Percentiles rank a stretch among this genome's conserved stretches.
phyloP scores from a whole-genome alignment of 2,797 vertebrate species.

The Dermochelys coriacea region DNA sequence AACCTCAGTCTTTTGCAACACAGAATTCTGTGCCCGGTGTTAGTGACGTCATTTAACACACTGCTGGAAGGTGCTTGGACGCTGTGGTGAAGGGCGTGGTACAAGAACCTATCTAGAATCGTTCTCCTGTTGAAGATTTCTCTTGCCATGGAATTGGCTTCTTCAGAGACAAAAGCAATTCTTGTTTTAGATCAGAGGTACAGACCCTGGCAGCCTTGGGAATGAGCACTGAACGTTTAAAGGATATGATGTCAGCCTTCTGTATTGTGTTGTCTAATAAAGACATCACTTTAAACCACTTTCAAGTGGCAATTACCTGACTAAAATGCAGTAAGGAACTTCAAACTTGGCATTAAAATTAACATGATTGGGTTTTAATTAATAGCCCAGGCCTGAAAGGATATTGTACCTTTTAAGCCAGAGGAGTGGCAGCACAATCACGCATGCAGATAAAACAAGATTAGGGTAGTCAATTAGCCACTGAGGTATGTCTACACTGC shows the following conservation, averaged over 20 bases:
- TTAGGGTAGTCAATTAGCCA: background rate
- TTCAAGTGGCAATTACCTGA: conserved; percentile 82
- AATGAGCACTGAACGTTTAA: background rate
- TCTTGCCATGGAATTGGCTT: background rate
- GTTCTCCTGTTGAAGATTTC: background rate
- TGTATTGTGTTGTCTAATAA: conserved; percentile 74
- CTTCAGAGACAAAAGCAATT: background rate
- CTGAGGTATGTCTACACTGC: accelerated
- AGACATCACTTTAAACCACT: conserved; percentile 81
- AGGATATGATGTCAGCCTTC: conserved; percentile 70
- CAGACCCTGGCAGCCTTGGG: background rate
- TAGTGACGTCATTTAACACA: accelerated
- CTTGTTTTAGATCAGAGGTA: conserved; percentile 21
- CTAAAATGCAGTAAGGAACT: conserved; percentile 82
- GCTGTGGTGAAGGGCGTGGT: accelerated
- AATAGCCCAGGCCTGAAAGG: conserved; percentile 75
- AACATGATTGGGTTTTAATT: conserved; percentile 80
- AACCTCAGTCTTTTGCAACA: background rate
- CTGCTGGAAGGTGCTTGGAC: accelerated
- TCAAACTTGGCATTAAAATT: conserved; percentile 81
- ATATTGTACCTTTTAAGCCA: conserved; percentile 41
- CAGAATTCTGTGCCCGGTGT: accelerated
- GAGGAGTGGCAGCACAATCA: conserved; percentile 29
- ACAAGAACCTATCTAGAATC: background rate
- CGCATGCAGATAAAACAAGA: background rate